These are phyloP conservation scores for Leptodactylus fallax DNA, from an alignment of 2,797 vertebrate species.

Conservation along the genomic window DNA sequence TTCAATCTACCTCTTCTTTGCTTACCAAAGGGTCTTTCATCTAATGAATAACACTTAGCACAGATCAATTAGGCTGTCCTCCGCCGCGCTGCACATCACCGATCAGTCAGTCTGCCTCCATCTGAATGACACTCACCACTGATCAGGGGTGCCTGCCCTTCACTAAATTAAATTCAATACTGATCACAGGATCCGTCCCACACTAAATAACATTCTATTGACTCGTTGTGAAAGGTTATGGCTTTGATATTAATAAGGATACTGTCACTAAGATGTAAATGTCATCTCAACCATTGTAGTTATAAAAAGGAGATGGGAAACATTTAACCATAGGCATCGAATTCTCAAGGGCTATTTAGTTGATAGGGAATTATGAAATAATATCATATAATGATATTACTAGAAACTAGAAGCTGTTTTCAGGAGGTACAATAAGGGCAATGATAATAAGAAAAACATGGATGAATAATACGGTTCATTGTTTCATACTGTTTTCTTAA, in stretches of 20 bases:
- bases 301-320: conserved; percentile 11
- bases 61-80: conserved; percentile 46
- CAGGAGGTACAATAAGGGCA: background rate
- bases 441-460: background rate
- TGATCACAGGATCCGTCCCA: conserved; percentile 29
- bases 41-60: conserved; percentile 48
- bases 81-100: conserved; percentile 24
- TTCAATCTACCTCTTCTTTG: conserved; percentile 21
- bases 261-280: conserved; percentile 44
- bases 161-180: conserved; percentile 50
- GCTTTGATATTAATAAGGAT: conserved; percentile 40
- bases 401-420: background rate
- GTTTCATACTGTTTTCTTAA: background rate
- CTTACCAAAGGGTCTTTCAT: conserved; percentile 34
- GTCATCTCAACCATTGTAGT: conserved; percentile 16
- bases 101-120: conserved; percentile 33
- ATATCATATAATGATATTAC: conserved; percentile 9
- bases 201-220: conserved; percentile 47
- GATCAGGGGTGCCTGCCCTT: conserved; percentile 34
- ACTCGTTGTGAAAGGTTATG: conserved; percentile 40
- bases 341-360: conserved; percentile 10
- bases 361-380: conserved; percentile 26
- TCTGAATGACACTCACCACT: conserved; percentile 23
- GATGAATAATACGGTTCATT: background rate
- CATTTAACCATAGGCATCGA: background rate